Percentiles rank a stretch among this genome's conserved stretches.
These are phyloP conservation scores for Coelogynopora nodosa DNA, from an alignment of 2,888 invertebrate genomes.

Conservation along the genomic window DNA sequence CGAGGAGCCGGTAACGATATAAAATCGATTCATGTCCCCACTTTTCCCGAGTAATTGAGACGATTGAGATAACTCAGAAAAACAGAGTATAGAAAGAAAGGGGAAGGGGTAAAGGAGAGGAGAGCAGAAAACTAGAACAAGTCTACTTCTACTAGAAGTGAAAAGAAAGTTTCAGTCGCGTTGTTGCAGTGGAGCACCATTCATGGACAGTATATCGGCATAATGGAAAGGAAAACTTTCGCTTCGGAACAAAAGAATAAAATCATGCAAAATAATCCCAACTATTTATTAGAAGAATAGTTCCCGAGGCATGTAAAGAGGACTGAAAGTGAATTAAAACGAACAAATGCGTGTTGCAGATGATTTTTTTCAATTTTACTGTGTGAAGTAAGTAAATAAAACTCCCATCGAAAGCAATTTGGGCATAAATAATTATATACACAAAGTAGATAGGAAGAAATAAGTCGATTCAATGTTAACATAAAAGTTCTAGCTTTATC, in stretches of 20 bases:
- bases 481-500: too few species aligned
- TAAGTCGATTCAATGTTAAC: too few species aligned
- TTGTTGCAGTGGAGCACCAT: neutral
- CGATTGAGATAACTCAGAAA: neutral
- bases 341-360: neutral
- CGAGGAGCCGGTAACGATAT: conserved; percentile 18
- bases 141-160: neutral
- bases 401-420: neutral
- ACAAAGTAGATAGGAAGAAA: too few species aligned
- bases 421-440: too few species aligned
- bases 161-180: neutral
- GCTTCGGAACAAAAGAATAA: neutral
- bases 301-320: neutral
- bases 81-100: neutral
- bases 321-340: neutral
- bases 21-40: conserved; percentile 24
- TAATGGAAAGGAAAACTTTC: neutral
- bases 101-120: neutral
- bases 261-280: neutral
- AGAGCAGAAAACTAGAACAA: neutral
- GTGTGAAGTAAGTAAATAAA: neutral
- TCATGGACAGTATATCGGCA: neutral
- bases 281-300: neutral
- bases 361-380: neutral
- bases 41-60: conserved; percentile 18